Evolutionary conservation across 1,140 invertebrate species (phyloP).

Genomic region (Ooceraea biroi): DNA sequence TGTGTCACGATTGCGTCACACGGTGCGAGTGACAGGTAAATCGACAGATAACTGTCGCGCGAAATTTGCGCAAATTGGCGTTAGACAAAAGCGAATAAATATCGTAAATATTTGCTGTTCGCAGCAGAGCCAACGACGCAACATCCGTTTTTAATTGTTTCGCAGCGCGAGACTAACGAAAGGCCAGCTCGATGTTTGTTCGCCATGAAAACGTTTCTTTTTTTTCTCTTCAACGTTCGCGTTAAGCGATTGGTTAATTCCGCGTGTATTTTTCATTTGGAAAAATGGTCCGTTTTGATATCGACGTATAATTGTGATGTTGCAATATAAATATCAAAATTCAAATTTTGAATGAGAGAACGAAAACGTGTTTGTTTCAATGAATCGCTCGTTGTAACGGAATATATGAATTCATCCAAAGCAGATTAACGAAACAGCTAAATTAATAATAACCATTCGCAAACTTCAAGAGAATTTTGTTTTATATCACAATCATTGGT

Average conservation of each 20-base stretch:
- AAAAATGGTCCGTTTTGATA: constrained; percentile 1
- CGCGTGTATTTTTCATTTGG: not conserved
- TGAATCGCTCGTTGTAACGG: not conserved
- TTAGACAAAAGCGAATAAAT: constrained; percentile 51
- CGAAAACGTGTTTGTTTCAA: constrained; percentile 5
- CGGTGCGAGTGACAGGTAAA: constrained; percentile 42
- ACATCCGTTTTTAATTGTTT: constrained; percentile 55
- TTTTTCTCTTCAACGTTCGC: constrained; percentile 16
- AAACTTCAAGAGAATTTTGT: not conserved
- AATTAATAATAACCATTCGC: not conserved
- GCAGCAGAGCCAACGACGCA: constrained; percentile 1
- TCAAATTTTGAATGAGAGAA: not conserved
- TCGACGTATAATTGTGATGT: not conserved
- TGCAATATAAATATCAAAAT: not conserved
- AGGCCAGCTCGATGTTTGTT: constrained; percentile 21
- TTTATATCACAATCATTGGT: not conserved
- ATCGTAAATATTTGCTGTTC: constrained; percentile 56
- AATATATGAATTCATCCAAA: not conserved
- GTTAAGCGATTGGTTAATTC: constrained; percentile 44
- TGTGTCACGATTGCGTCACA: constrained; percentile 22
- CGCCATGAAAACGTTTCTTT: constrained; percentile 1
- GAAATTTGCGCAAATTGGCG: constrained; percentile 38
- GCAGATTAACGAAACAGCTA: not conserved
- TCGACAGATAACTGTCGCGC: constrained; percentile 42
- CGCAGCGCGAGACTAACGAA: constrained; percentile 13